Evolutionary conservation across 2,888 invertebrate genomes (phyloP), one percentile per base, ranked within the genome.

Genomic region (Tenodera sinensis): DNA sequence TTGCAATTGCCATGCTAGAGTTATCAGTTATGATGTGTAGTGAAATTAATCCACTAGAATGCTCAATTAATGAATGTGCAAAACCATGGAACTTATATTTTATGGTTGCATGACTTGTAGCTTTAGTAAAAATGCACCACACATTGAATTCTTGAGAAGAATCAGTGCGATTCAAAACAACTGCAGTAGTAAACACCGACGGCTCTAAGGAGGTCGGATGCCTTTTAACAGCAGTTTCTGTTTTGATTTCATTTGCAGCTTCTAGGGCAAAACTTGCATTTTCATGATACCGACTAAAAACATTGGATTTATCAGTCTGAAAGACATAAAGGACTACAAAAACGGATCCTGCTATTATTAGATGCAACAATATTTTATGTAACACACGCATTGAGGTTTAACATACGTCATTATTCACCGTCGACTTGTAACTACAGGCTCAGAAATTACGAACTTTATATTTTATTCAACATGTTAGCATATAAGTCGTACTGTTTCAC

Each of bases 1-100:
- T 93, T 20, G 95, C 95, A 85, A 95, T 94, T 14, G 92, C 91
- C 92, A 94, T 94, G 91, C 96, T 96, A 47, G 93, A 93, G 30
- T 94, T 93, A 92, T 96, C 96, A n/a, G 94, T 94, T 88, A 96
- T 95, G 28, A 96, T 94, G 92, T 96, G 95, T 90, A 96, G 93
- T 88, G 94, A 94, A 90, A 96, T 92, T 89, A 94, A 93, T 83
- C 95, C 94, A 2, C 93, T 92, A n/a, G 94, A 93, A 34, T 94
- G 92, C 90, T 92, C 93, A 27, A 95, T 91, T 84, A 95, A 92
- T 88, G 95, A 95, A 83, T 93, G 92, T 1, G 94, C 92, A 89
- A 95, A 93, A 90, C 94, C 93, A 9, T 93, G 92, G 91, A 95
- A 95, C 91, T 95, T 95, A 81, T 93, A 92, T 90, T 93, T 93